phyloP scores from a whole-genome alignment of 2,113 vertebrate species.

The Boleophthalmus pectinirostris region DNA sequence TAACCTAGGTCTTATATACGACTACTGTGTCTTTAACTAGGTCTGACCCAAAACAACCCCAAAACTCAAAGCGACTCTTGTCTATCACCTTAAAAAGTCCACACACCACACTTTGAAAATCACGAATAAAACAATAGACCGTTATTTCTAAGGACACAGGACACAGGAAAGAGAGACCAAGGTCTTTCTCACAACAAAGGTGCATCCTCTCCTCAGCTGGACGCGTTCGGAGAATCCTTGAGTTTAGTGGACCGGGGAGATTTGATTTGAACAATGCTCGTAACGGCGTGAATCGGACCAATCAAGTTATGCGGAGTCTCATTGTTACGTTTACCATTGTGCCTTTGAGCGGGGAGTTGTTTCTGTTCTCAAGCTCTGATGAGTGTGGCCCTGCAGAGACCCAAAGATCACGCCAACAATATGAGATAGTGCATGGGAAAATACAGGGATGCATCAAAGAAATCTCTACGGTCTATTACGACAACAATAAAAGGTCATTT shows the following conservation, averaged over 20 bases:
- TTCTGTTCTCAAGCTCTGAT: slow-evolving; percentile 57
- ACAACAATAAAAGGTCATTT: too few species aligned
- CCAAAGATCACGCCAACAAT: slow-evolving; percentile 44
- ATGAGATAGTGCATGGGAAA: slow-evolving; percentile 26
- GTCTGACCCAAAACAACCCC: not conserved
- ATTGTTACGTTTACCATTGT: slow-evolving; percentile 42
- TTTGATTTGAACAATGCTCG: slow-evolving; percentile 50
- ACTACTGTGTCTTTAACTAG: not conserved
- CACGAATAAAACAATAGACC: not conserved
- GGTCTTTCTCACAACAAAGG: slow-evolving; percentile 23
- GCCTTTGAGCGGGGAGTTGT: slow-evolving; percentile 54
- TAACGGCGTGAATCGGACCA: slow-evolving; percentile 40
- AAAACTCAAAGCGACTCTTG: too few species aligned
- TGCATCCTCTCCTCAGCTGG: slow-evolving; percentile 10
- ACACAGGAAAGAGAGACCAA: not conserved
- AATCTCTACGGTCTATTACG: not conserved
- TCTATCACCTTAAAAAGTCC: too few species aligned
- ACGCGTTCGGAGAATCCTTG: slow-evolving; percentile 36
- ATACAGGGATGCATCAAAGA: slow-evolving; percentile 44
- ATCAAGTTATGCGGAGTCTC: slow-evolving; percentile 19
- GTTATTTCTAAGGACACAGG: slow-evolving; percentile 10
- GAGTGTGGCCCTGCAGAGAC: slow-evolving; percentile 53
- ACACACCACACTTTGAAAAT: too few species aligned
- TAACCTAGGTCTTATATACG: too few species aligned
- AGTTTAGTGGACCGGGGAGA: slow-evolving; percentile 58